Base-by-base conservation (phyloP, 2,888 invertebrate genomes). In the Ophion slaviceki region DNA sequence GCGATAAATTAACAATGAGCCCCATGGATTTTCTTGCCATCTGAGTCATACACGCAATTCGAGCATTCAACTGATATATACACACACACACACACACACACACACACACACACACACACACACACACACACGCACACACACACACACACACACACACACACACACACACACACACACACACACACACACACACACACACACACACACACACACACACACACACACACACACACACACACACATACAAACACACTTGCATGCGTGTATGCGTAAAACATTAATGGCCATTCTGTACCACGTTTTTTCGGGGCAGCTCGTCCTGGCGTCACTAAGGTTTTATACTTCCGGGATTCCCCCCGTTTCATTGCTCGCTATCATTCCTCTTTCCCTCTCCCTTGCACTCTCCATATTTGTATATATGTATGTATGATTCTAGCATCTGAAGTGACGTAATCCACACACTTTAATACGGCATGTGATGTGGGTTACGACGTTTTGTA, bases 321-420 rank as follows among this genome's bases (percentile, higher is more conserved):
- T n/a, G 17, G 75, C 17, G 72, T 67, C 61, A 70, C 78, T 61
- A 66, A 62, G 66, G 53, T 66, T 74, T 79, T 71, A 79, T 80
- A 80, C 80, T 80, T 80, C 80, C 80, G 72, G 72, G 80, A 66
- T 80, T 64, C 66, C 72, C 80, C 72, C 57, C 53, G n/a, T 62
- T n/a, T 28, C 79, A 71, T 70, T 57, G 6, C 17, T 32, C 32
- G 10, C 53, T 10, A 53, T n/a, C 5, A 32, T 3, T 64, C 6
- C 40, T 14, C 57, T 14, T 28, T 11, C 40, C 45, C 45, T 45
- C 45, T 45, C 2, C 2, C 32, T 32, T 32, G 32, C 32, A 32
- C 32, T 32, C 4, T 32, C 32, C 4, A n/a, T 24, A 8, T 45
- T 2, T 57, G 10, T 59, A 24, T 7, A 45, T 24, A 47, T 53